Conservation (phyloP, 2,113 vertebrate genomes). For the Drymodes brunneopygia region DNA sequence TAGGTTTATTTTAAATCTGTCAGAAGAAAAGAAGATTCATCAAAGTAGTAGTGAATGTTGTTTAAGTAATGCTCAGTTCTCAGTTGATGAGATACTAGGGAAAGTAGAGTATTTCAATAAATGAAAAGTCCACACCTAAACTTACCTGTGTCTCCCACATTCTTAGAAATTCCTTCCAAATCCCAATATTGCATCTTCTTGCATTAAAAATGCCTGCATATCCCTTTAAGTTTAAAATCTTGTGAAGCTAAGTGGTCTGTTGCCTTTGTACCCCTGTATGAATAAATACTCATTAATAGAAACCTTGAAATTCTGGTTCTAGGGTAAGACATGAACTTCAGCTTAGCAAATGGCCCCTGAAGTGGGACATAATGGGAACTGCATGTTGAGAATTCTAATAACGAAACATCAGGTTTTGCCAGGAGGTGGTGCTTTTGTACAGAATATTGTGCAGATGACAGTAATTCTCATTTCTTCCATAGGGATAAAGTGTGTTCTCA, state of each 20-base stretch:
- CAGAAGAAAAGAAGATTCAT: background rate
- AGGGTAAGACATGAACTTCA: background rate
- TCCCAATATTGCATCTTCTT: background rate
- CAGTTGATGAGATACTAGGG: background rate
- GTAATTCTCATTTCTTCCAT: background rate
- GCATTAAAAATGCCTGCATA: background rate
- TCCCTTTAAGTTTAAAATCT: background rate
- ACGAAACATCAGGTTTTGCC: constrained; percentile 45
- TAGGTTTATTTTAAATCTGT: background rate
- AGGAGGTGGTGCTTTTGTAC: constrained; percentile 78
- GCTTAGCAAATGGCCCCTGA: background rate
- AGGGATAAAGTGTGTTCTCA: background rate
- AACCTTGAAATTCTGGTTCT: background rate
- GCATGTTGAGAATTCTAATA: background rate
- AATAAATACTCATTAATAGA: background rate
- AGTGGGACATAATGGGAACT: background rate
- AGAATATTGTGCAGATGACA: constrained; percentile 54
- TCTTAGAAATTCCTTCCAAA: background rate
- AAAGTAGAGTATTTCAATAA: background rate
- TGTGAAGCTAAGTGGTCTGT: background rate
- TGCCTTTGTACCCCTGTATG: background rate
- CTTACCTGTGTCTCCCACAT: background rate
- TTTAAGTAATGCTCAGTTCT: background rate
- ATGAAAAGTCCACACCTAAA: background rate
- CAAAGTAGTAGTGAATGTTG: background rate